phyloP scores from a whole-genome alignment of 92 coral and sea anemone species.

The Porites lobata region DNA sequence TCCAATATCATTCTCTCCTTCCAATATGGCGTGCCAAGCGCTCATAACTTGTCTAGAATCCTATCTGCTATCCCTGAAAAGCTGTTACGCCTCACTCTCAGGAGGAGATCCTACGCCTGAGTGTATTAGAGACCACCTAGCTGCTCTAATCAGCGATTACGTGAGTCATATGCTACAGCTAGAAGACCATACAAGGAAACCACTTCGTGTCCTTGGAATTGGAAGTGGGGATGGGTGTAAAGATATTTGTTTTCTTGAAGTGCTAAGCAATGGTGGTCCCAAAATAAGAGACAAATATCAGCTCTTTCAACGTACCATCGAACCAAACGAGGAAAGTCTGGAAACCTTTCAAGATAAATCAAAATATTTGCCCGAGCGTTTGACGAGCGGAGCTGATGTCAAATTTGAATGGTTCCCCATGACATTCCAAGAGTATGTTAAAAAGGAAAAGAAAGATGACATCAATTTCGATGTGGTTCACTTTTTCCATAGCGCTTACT shows the following conservation, averaged over 20 bases:
- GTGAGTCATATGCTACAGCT: not conserved
- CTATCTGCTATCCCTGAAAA: not conserved
- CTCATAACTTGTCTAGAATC: slow-evolving; percentile 10
- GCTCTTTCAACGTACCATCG: slow-evolving; percentile 17
- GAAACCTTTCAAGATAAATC: not conserved
- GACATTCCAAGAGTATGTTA: slow-evolving; percentile 23
- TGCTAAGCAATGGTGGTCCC: not conserved
- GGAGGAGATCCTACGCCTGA: not conserved
- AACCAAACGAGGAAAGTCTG: slow-evolving; percentile 5
- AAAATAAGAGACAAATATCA: not conserved
- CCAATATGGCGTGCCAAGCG: not conserved
- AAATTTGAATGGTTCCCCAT: not conserved
- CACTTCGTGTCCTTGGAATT: slow-evolving; percentile 20
- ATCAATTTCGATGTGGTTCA: slow-evolving; percentile 25
- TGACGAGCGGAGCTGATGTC: not conserved
- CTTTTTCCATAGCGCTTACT: slow-evolving; percentile 32
- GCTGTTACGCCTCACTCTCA: not conserved
- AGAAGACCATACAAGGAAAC: not conserved
- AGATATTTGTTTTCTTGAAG: slow-evolving; percentile 8
- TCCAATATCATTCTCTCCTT: too few species aligned
- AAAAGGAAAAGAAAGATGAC: not conserved
- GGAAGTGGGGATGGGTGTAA: slow-evolving; percentile 27
- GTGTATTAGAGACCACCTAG: not conserved
- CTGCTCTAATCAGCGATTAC: not conserved
- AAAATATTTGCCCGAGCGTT: not conserved